A percentile compares a stretch with the other conserved stretches of the same genome.
phyloP scores from a whole-genome alignment of 1,140 invertebrate species.

The Acromyrmex heyeri region DNA sequence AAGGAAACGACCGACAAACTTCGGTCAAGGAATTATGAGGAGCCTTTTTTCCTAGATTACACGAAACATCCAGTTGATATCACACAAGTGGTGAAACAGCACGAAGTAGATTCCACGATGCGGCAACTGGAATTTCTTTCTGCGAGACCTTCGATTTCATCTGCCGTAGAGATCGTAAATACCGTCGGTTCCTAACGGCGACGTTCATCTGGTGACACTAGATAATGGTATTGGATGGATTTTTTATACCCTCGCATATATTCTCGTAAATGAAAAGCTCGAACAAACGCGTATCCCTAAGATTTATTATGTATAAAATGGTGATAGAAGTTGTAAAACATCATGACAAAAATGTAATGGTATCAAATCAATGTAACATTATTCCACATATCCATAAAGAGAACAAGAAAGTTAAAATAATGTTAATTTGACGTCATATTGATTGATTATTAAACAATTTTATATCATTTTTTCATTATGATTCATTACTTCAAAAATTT shows the following conservation, averaged over 20 bases:
- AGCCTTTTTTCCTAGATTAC: constrained; percentile 49
- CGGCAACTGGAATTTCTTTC: background rate
- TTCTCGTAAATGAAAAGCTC: constrained; percentile 37
- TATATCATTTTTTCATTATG: no score
- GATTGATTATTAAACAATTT: no score
- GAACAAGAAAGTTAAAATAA: no score
- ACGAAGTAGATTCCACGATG: constrained; percentile 7
- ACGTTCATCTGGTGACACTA: constrained; percentile 30
- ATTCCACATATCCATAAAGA: no score
- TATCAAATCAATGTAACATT: background rate
- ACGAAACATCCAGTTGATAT: constrained; percentile 48
- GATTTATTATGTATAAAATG: constrained; percentile 22
- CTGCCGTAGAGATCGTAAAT: constrained; percentile 66
- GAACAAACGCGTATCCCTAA: background rate
- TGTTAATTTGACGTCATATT: no score
- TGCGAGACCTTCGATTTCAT: constrained; percentile 66
- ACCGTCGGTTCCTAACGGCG: constrained; percentile 33
- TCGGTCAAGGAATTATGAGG: constrained; percentile 61
- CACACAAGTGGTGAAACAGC: background rate
- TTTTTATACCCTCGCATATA: constrained; percentile 51
- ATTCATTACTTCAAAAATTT: background rate
- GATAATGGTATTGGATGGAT: constrained; percentile 62
- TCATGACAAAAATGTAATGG: background rate
- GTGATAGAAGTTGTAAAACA: background rate
- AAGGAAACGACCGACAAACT: constrained; percentile 17